Evolutionary conservation across 2,888 invertebrate species (phyloP).

Genomic region (Pimpla rufipes): DNA sequence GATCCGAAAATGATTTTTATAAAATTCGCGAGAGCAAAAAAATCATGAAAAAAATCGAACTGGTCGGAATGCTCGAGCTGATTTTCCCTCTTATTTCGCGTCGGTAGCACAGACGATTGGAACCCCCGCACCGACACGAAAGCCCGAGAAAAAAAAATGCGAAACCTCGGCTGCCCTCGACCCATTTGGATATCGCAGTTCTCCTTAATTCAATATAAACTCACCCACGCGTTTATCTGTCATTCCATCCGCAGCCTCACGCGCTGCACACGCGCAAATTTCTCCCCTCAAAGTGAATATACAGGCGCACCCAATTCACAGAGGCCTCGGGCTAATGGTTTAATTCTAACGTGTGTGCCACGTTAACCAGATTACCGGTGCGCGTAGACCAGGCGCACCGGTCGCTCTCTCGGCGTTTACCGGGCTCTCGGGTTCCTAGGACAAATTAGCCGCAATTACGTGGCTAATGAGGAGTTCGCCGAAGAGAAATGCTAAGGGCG

Average conservation of each 20-base stretch:
- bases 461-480: slow-evolving; percentile 73
- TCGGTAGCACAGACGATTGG: too few species aligned
- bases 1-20: too few species aligned
- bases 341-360: slow-evolving; percentile 80
- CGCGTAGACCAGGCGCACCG: slow-evolving; percentile 44
- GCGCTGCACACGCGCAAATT: slow-evolving; percentile 14
- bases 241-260: neutral
- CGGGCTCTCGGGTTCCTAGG: slow-evolving; percentile 73
- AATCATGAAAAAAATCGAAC: neutral
- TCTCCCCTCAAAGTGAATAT: slow-evolving; percentile 32
- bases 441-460: slow-evolving; percentile 82
- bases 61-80: neutral
- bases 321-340: slow-evolving; percentile 74
- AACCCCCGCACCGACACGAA: too few species aligned
- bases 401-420: slow-evolving; percentile 70
- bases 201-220: slow-evolving; percentile 14
- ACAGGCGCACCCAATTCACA: slow-evolving; percentile 6
- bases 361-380: slow-evolving; percentile 81
- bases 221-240: neutral
- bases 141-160: too few species aligned
- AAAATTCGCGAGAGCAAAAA: neutral
- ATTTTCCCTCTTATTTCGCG: too few species aligned
- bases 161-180: neutral
- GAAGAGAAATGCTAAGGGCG: slow-evolving; percentile 32
- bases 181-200: neutral